Conservation (phyloP, 2,113 vertebrate species). For the Caloenas nicobarica region DNA sequence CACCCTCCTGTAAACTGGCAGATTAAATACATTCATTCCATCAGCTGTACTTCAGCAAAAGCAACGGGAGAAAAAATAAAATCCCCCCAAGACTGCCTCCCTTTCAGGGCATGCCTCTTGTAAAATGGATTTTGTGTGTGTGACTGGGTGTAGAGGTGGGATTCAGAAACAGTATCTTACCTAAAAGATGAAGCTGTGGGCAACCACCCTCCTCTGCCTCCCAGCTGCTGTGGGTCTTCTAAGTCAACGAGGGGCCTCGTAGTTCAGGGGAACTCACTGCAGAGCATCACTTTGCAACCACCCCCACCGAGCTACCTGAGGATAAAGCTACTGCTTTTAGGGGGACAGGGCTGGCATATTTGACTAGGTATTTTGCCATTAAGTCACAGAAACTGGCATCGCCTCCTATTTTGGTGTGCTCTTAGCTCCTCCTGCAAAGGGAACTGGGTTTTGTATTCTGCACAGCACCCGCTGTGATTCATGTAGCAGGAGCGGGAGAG, state of each 20-base stretch:
- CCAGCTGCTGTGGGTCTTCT: not conserved
- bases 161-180: not conserved
- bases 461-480: slow-evolving; percentile 35
- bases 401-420: slow-evolving; percentile 10
- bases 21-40: not conserved
- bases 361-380: not conserved
- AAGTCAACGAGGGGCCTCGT: not conserved
- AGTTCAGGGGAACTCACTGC: not conserved
- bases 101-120: not conserved
- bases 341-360: not conserved
- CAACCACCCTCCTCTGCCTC: not conserved
- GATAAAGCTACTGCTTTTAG: not conserved
- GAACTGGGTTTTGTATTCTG: slow-evolving; percentile 36
- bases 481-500: slow-evolving; percentile 3
- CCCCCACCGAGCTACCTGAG: not conserved
- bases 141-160: not conserved
- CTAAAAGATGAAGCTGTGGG: not conserved
- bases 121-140: not conserved
- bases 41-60: not conserved
- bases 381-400: not conserved
- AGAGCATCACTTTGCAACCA: not conserved
- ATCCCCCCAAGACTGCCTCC: not conserved
- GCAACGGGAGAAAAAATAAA: not conserved
- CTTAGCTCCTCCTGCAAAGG: not conserved
- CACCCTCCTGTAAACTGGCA: not conserved